These are phyloP conservation scores for Callyntrura sp. DNA, from an alignment of 2,888 invertebrate genomes.

Conservation along the genomic window DNA sequence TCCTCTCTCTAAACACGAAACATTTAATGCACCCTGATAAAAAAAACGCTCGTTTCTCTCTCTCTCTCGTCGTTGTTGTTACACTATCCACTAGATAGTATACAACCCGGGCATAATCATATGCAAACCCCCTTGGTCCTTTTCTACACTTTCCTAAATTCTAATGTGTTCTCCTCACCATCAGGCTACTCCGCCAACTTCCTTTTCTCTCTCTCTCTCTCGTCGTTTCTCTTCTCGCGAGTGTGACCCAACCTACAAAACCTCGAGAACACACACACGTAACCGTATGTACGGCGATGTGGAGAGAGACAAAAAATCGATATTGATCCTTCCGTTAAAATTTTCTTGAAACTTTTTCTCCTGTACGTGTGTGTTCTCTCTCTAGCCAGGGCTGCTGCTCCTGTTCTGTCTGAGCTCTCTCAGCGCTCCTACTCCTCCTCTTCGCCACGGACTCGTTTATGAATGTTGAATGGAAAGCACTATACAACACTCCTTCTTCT, in stretches of 20 bases:
- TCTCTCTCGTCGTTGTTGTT: too few relatives aligned
- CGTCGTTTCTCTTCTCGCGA: not conserved
- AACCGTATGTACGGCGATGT: not conserved
- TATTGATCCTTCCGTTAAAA: constrained; percentile 70
- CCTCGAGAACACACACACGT: not conserved
- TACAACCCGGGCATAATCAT: not conserved
- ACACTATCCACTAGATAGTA: too few relatives aligned
- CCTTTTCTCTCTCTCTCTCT: not conserved
- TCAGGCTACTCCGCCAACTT: not conserved
- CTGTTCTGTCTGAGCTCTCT: not conserved
- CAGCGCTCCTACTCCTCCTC: not conserved
- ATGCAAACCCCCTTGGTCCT: too few relatives aligned
- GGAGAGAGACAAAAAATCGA: constrained; percentile 65
- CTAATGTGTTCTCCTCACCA: too few relatives aligned
- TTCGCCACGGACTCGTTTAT: not conserved
- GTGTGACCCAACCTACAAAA: not conserved
- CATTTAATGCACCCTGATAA: too few relatives aligned
- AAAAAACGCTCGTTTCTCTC: not conserved
- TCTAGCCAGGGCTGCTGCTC: not conserved
- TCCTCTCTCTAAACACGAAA: not conserved
- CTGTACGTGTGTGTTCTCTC: not conserved
- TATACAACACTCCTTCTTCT: too few relatives aligned
- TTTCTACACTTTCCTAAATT: too few relatives aligned
- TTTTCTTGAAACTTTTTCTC: constrained; percentile 53
- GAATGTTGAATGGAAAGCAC: too few relatives aligned